Evolutionary conservation across 1,140 invertebrate species (phyloP), one percentile per base, ranked within the genome.

Genomic region (Harlomillsia oculata): DNA sequence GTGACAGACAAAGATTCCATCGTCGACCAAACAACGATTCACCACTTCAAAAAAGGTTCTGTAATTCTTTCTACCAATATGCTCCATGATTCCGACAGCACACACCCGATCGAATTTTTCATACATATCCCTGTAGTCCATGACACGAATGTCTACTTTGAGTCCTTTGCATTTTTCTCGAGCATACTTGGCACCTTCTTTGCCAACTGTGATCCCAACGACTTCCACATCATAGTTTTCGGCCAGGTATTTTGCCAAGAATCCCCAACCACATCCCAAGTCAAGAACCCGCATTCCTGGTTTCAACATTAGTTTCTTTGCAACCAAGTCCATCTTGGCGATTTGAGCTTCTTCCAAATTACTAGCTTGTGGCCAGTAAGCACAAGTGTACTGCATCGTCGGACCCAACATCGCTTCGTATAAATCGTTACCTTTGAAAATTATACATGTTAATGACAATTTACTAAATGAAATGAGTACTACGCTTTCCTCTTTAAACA

Each of bases 181-280:
- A 13, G 56, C 56, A 18, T 51, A 59, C 28, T 30, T 34, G 30
- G 51, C 56, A 20, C 48, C 43, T 23, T 63, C 56, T 21, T 49
- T 48, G 1, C 34, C 44, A 32, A 59, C 41, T 14, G 56, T 63
- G n/a, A 63, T 48, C 14, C 60, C 60, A 2, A 59, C 56, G 13
- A 55, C 60, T 34, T 48, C 34, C 2, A 56, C 57, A 11, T 48
- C 51, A 40, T 63, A 55, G 23, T 59, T 52, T 30, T 63, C 56
- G 5, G 59, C 62, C 9, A 60, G 26, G 29, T 51, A 62, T 44
- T 54, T 44, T 1, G 49, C 39, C 1, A 62, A 28, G 11, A 50
- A 52, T 30, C 69, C 69, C 69, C 69, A 70, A 6, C 68, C 56
- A 41, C 66, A 70, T n/a, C 48, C 48, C 0, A 51, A 5, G 28